phyloP scores from a whole-genome alignment of 2,797 vertebrate genomes.

The Sternarchorhynchus goeldii region DNA sequence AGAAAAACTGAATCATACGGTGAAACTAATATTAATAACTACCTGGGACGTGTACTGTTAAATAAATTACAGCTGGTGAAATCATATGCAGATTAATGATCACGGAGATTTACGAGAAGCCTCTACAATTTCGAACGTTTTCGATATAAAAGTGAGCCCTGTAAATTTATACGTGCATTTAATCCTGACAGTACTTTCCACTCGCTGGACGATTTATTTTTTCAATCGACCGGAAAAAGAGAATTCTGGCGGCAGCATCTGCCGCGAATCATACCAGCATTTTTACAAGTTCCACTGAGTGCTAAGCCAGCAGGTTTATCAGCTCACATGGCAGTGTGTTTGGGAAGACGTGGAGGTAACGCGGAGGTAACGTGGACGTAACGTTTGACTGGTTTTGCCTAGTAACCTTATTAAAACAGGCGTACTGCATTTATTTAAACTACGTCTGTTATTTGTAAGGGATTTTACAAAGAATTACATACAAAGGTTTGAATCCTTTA shows the following conservation, averaged over 20 bases:
- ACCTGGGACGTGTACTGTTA: neutral
- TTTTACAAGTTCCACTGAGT: neutral
- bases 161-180: neutral
- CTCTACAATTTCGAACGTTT: neutral
- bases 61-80: constrained; percentile 4
- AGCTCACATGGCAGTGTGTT: no score
- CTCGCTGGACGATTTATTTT: neutral
- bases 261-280: neutral
- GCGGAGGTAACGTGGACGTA: no score
- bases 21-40: neutral
- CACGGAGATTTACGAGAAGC: constrained; percentile 8
- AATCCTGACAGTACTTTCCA: neutral
- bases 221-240: no score
- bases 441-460: no score
- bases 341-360: no score
- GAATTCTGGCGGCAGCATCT: neutral
- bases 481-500: no score
- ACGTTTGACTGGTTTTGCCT: no score
- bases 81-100: neutral
- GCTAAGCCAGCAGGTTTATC: neutral
- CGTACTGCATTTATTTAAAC: no score
- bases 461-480: no score
- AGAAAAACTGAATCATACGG: constrained; percentile 5
- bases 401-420: no score
- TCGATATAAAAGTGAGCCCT: neutral